A percentile compares a stretch with the other conserved stretches of the same genome.
Evolutionary conservation across 2,888 invertebrate genomes (phyloP).

Genomic region (Celastrina argiolus): DNA sequence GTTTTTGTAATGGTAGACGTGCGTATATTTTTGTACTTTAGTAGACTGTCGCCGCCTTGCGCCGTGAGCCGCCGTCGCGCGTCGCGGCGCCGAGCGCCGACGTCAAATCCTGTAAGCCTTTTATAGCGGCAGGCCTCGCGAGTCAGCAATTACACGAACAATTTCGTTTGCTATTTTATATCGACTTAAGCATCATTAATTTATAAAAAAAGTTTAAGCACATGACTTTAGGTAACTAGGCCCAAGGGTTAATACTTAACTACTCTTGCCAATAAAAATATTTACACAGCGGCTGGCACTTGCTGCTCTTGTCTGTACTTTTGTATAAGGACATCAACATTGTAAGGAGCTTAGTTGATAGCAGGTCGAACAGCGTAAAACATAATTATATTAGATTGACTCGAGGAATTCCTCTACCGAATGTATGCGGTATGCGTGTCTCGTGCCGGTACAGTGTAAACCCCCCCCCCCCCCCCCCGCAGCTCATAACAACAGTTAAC

Average conservation of each 20-base stretch:
- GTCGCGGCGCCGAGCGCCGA: slow-evolving; percentile 22
- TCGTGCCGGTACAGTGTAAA: background rate
- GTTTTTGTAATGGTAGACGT: background rate
- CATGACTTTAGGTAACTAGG: too few species aligned
- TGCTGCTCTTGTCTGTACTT: too few species aligned
- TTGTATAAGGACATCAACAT: too few species aligned
- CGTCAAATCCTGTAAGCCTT: slow-evolving; percentile 16
- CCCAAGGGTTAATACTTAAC: too few species aligned
- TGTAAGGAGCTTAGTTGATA: too few species aligned
- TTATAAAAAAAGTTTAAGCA: background rate
- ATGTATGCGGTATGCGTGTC: background rate
- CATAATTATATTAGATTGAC: background rate
- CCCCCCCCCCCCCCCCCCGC: background rate
- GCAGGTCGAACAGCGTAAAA: background rate
- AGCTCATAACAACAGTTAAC: slow-evolving; percentile 6
- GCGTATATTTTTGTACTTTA: slow-evolving; percentile 23
- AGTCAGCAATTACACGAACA: background rate
- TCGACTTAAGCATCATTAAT: background rate
- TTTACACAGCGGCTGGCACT: too few species aligned
- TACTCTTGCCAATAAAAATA: background rate
- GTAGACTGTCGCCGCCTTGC: slow-evolving; percentile 24
- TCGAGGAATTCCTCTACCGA: background rate
- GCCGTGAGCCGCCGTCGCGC: slow-evolving; percentile 30
- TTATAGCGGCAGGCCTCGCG: background rate
- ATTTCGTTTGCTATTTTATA: background rate